Conservation (phyloP, 2,113 vertebrate species). For the Mesitornis unicolor region DNA sequence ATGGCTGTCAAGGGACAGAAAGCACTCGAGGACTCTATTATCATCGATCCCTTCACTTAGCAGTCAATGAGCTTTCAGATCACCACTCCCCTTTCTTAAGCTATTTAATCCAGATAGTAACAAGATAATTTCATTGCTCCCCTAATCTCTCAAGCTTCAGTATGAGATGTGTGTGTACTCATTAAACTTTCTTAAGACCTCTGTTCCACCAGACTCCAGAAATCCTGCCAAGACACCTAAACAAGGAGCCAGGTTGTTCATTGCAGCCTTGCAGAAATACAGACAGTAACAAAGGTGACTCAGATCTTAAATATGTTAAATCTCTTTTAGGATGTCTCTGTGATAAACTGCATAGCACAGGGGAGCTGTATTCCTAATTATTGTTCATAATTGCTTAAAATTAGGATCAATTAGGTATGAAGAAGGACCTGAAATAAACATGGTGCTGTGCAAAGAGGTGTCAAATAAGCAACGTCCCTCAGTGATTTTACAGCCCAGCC, state of each 20-base stretch:
- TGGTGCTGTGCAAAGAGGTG: not conserved
- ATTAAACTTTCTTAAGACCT: not conserved
- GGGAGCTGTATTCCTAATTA: not conserved
- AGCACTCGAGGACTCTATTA: not conserved
- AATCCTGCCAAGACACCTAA: not conserved
- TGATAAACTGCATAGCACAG: not conserved
- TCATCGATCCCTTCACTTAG: not conserved
- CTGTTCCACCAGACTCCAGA: not conserved
- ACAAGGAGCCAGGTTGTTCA: not conserved
- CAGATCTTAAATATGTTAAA: not conserved
- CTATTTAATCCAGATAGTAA: not conserved
- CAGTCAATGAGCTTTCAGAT: not conserved
- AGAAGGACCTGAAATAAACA: not conserved
- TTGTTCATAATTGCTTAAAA: not conserved
- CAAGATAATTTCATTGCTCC: not conserved
- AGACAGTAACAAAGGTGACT: not conserved
- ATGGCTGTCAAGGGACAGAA: not conserved
- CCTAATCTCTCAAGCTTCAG: not conserved
- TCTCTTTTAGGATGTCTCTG: not conserved
- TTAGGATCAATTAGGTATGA: not conserved
- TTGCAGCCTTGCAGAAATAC: not conserved
- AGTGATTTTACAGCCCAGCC: not conserved
- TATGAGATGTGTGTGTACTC: not conserved
- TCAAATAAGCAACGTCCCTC: accelerated
- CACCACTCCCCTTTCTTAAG: not conserved